Percentiles rank a stretch among this genome's conserved stretches.
phyloP scores from a whole-genome alignment of 2,888 invertebrate genomes.

The Teleogryllus oceanicus region DNA sequence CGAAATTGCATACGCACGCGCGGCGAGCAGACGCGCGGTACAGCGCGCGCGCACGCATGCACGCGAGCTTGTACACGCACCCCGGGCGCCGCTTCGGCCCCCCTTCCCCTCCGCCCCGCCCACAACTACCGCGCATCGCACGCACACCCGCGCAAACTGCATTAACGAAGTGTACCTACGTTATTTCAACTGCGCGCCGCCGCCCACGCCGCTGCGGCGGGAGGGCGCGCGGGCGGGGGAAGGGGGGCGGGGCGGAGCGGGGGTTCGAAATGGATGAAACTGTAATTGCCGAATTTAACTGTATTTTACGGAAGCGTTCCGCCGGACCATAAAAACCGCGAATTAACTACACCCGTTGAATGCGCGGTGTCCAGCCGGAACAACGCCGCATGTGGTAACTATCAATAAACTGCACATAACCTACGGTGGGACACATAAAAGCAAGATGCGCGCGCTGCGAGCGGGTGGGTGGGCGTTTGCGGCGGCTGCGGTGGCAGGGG shows the following conservation, averaged over 20 bases:
- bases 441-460: constrained; percentile 4
- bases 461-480: background rate
- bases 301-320: background rate
- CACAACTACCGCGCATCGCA: background rate
- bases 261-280: background rate
- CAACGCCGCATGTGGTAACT: constrained; percentile 1
- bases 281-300: constrained; percentile 18
- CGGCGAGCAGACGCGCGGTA: no score
- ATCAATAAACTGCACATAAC: constrained; percentile 9
- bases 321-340: background rate
- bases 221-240: background rate
- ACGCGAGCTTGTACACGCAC: background rate
- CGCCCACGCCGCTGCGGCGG: background rate
- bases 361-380: background rate
- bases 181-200: background rate
- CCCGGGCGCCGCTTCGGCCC: background rate
- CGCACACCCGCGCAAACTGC: background rate
- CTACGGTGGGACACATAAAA: background rate
- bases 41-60: background rate
- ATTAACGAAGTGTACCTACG: constrained; percentile 1
- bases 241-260: background rate
- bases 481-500: background rate
- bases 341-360: background rate
- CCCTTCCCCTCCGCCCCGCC: background rate
- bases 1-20: constrained; percentile 11